phyloP scores from a whole-genome alignment of 2,888 invertebrate genomes.

The Dasypogon diadema region DNA sequence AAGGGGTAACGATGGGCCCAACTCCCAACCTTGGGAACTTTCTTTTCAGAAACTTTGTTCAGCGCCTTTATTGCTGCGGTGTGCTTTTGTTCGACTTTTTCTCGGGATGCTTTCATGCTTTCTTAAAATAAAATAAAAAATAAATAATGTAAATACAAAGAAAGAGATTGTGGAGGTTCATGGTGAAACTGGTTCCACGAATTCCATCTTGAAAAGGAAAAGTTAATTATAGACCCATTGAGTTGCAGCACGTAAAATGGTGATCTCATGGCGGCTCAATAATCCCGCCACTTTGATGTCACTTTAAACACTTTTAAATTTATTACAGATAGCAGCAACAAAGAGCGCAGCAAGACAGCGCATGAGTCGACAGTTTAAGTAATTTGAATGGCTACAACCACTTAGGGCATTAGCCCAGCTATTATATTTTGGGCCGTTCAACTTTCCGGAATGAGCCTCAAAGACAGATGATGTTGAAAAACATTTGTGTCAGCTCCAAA shows the following conservation, averaged over 20 bases:
- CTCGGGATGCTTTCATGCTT: constrained; percentile 25
- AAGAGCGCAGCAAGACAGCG: constrained; percentile 1
- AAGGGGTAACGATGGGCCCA: background rate
- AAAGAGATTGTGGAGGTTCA: constrained; percentile 9
- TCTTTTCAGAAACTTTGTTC: constrained; percentile 19
- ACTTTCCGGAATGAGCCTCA: background rate
- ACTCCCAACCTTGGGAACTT: constrained; percentile 6
- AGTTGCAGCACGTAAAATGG: background rate
- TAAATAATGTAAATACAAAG: background rate
- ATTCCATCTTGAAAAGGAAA: constrained; percentile 35
- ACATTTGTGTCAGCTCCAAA: constrained; percentile 33
- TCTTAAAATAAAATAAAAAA: constrained; percentile 21
- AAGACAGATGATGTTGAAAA: background rate
- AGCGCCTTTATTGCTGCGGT: background rate
- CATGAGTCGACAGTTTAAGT: background rate
- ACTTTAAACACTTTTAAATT: background rate
- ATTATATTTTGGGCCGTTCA: background rate
- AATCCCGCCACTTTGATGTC: constrained; percentile 15
- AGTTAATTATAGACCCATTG: constrained; percentile 36
- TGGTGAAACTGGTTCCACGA: constrained; percentile 28
- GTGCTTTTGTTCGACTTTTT: background rate
- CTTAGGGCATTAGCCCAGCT: background rate
- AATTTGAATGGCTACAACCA: background rate
- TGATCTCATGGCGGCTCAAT: background rate
- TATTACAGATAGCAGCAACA: constrained; percentile 2